A percentile compares a stretch with the other conserved stretches of the same genome.
Evolutionary conservation across 2,888 invertebrate species (phyloP).

Genomic region (Microchrysa polita): DNA sequence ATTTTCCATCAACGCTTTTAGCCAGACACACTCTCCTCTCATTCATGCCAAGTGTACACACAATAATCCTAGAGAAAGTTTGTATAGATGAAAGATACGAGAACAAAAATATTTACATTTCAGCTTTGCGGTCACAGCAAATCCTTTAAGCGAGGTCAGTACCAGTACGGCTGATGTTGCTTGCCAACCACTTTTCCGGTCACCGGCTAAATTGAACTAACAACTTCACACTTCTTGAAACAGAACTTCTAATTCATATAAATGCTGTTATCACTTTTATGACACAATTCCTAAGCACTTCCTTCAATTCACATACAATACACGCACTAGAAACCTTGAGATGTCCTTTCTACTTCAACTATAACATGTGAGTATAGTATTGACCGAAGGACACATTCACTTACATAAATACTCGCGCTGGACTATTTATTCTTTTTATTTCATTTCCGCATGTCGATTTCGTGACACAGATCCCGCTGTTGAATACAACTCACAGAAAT

Average conservation of each 20-base stretch:
- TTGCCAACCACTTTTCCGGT: neutral
- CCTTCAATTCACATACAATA: neutral
- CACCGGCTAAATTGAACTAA: neutral
- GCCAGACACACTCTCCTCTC: neutral
- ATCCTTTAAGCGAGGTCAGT: conserved; percentile 26
- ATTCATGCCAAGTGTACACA: neutral
- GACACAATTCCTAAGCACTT: neutral
- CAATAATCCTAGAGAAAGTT: neutral
- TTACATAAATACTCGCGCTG: too few species aligned
- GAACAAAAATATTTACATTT: conserved; percentile 31
- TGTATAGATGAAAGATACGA: neutral
- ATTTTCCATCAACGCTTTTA: too few species aligned
- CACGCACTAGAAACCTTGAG: neutral
- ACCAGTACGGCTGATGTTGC: conserved; percentile 16
- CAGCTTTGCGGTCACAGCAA: neutral
- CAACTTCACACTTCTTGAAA: neutral
- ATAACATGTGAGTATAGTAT: too few species aligned
- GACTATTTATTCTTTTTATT: too few species aligned
- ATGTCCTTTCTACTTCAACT: neutral
- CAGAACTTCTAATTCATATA: neutral
- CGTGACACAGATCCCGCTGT: neutral
- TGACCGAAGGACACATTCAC: conserved; percentile 18
- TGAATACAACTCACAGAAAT: conserved; percentile 2
- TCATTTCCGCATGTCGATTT: neutral
- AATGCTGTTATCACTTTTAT: neutral